phyloP scores from a whole-genome alignment of 2,113 vertebrate genomes.

The Nothocercus nigrocapillus region DNA sequence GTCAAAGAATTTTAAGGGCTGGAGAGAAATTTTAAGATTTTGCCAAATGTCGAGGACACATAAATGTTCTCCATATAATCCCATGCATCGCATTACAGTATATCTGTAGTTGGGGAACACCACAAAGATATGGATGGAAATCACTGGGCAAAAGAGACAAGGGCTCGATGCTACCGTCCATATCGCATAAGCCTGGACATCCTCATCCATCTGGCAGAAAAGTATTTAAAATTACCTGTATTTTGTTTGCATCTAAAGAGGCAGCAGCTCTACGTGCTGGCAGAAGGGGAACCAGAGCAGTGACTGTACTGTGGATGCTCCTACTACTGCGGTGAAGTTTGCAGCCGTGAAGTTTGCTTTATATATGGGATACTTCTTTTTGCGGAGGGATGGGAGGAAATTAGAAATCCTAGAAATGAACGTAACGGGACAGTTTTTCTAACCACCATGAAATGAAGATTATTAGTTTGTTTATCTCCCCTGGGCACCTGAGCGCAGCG shows the following conservation, averaged over 20 bases:
- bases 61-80: not conserved
- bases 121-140: not conserved
- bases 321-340: not conserved
- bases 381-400: not conserved
- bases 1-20: constrained; percentile 28
- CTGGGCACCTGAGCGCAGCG: not conserved
- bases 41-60: not conserved
- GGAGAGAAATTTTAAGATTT: not conserved
- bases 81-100: not conserved
- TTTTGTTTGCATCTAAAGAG: not conserved
- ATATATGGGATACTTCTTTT: not conserved
- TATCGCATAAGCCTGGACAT: not conserved
- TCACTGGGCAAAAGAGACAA: not conserved
- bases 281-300: not conserved
- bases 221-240: not conserved
- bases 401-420: not conserved
- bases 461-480: constrained; percentile 48
- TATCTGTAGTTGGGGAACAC: not conserved
- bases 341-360: not conserved
- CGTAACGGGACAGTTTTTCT: not conserved
- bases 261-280: not conserved
- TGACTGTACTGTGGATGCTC: not conserved
- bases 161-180: not conserved
- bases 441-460: constrained; percentile 32
- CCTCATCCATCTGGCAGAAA: too few species aligned